Conservation (phyloP, 1,140 invertebrate genomes). For the Bombus picipes region DNA sequence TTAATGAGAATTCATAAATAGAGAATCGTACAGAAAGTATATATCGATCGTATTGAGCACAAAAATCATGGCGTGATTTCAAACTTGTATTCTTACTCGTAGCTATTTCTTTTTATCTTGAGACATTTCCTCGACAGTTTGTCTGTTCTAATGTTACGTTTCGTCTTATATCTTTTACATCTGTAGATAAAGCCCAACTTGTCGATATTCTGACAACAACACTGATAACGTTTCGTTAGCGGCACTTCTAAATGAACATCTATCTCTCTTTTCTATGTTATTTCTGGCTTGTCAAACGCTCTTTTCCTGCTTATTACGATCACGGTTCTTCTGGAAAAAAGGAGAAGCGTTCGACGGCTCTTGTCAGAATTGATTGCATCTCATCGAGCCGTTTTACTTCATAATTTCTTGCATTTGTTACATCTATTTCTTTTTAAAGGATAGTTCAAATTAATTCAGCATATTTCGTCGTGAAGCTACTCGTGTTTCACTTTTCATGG, state of each 20-base stretch:
- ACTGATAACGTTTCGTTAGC: constrained; percentile 26
- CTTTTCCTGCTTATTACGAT: constrained; percentile 34
- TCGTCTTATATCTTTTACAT: constrained; percentile 10
- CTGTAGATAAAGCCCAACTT: constrained; percentile 15
- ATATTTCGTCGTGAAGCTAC: background rate
- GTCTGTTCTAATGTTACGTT: background rate
- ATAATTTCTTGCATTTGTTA: background rate
- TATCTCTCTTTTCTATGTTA: constrained; percentile 31
- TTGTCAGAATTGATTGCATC: background rate
- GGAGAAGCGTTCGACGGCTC: background rate
- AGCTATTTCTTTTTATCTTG: constrained; percentile 5
- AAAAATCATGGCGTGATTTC: background rate
- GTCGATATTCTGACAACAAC: constrained; percentile 8
- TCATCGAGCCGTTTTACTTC: background rate
- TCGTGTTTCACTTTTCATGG: background rate
- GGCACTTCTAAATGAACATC: constrained; percentile 23
- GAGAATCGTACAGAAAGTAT: too few relatives aligned
- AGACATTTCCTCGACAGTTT: constrained; percentile 6
- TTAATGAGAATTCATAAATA: too few relatives aligned
- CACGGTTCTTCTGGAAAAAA: background rate
- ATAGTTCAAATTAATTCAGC: background rate
- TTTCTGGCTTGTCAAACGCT: constrained; percentile 46
- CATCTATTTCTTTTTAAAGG: background rate
- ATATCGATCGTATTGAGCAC: background rate
- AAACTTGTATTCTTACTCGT: too few relatives aligned